These are phyloP conservation scores for Loriculus beryllinus DNA, from an alignment of 2,797 vertebrate genomes.

Conservation along the genomic window DNA sequence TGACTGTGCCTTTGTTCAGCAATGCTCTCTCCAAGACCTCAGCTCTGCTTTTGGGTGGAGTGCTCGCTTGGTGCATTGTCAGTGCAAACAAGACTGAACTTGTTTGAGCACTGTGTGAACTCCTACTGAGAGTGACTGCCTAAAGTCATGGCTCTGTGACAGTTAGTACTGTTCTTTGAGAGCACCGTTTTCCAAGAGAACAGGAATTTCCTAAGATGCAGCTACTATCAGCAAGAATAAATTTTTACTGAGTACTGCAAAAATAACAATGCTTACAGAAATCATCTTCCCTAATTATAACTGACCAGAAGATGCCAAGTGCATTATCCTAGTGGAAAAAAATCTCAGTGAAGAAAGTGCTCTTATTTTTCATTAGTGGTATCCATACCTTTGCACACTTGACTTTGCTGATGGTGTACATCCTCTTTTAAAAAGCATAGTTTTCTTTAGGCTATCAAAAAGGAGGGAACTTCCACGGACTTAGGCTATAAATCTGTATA, in stretches of 20 bases:
- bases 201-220: neutral
- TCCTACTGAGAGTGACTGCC: neutral
- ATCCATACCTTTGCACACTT: neutral
- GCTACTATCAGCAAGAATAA: neutral
- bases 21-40: neutral
- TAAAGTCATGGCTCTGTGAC: neutral
- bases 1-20: neutral
- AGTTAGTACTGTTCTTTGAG: neutral
- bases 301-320: neutral
- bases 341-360: neutral
- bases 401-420: neutral
- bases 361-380: neutral
- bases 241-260: neutral
- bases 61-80: neutral
- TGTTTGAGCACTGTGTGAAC: neutral
- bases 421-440: neutral
- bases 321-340: neutral
- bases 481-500: neutral
- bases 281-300: neutral
- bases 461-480: neutral
- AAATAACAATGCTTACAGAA: neutral
- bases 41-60: conserved; percentile 6
- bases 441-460: neutral
- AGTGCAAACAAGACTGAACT: neutral
- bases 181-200: neutral